Percentiles rank a stretch among this genome's conserved stretches.
phyloP scores from a whole-genome alignment of 2,888 invertebrate genomes.

The Polymixis flavicincta region DNA sequence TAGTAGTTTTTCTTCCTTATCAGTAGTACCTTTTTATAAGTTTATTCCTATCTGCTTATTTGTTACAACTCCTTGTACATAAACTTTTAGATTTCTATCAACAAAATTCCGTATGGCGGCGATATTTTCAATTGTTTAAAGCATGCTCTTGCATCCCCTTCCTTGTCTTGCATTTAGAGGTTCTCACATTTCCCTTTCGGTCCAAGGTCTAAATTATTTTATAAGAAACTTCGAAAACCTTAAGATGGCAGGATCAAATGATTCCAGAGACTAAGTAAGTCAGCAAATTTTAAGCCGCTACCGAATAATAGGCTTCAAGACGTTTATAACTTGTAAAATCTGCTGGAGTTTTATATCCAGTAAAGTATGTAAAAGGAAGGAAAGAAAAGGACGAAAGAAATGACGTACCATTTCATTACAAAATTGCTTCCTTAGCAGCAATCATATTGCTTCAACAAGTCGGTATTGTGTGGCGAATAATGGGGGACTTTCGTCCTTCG shows the following conservation, averaged over 20 bases:
- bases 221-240: constrained; percentile 35
- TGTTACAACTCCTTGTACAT: constrained; percentile 18
- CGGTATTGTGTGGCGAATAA: constrained; percentile 34
- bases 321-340: constrained; percentile 46
- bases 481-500: background rate
- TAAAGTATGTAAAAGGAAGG: constrained; percentile 47
- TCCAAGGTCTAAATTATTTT: constrained; percentile 52
- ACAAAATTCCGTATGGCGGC: constrained; percentile 76
- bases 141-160: constrained; percentile 69
- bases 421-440: constrained; percentile 51
- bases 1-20: background rate
- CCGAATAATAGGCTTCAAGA: constrained; percentile 44
- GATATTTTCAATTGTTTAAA: constrained; percentile 62
- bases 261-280: constrained; percentile 19
- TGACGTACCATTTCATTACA: constrained; percentile 54
- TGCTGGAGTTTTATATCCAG: constrained; percentile 48
- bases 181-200: constrained; percentile 77
- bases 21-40: constrained; percentile 7
- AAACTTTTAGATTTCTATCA: constrained; percentile 23
- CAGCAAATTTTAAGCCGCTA: constrained; percentile 35
- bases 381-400: constrained; percentile 36
- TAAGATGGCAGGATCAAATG: constrained; percentile 53
- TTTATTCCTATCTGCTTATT: constrained; percentile 8
- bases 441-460: constrained; percentile 53
- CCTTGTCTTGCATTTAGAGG: constrained; percentile 71